Conservation (phyloP, 2,113 vertebrate genomes). For the Platichthys flesus region DNA sequence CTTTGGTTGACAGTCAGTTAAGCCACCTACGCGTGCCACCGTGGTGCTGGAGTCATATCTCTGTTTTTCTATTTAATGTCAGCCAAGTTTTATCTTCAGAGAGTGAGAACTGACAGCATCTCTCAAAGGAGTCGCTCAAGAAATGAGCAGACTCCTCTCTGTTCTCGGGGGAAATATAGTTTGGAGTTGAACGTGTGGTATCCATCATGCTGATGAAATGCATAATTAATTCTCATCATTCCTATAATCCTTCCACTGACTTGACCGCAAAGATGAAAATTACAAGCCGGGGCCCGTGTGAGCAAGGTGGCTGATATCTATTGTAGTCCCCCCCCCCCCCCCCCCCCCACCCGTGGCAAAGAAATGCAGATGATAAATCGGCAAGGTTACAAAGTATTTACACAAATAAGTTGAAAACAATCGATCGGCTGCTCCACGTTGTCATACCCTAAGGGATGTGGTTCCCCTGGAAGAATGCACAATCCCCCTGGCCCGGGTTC, state of each 20-base stretch:
- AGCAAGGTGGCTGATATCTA: constrained; percentile 2
- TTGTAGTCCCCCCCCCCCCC: constrained; percentile 50
- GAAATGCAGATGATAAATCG: constrained; percentile 67
- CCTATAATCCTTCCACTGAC: constrained; percentile 62
- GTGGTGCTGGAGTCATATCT: background rate
- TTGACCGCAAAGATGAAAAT: constrained; percentile 62
- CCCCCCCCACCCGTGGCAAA: background rate
- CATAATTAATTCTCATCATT: constrained; percentile 80
- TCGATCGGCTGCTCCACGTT: constrained; percentile 68
- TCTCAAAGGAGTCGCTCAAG: constrained; percentile 54
- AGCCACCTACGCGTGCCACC: background rate
- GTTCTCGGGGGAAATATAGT: constrained; percentile 73
- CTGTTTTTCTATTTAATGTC: constrained; percentile 15
- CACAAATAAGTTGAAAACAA: constrained; percentile 80
- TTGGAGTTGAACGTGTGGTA: constrained; percentile 63
- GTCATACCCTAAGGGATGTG: constrained; percentile 70
- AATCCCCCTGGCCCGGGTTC: constrained; percentile 72
- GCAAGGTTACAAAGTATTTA: constrained; percentile 82
- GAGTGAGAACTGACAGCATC: constrained; percentile 57
- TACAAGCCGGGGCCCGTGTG: constrained; percentile 23
- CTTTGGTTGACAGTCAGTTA: background rate
- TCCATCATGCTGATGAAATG: constrained; percentile 77
- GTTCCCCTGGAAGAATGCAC: constrained; percentile 77
- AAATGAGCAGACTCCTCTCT: constrained; percentile 45
- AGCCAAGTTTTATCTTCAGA: constrained; percentile 58